Conservation (phyloP, 1,140 invertebrate species). For the Oppia nitens region DNA sequence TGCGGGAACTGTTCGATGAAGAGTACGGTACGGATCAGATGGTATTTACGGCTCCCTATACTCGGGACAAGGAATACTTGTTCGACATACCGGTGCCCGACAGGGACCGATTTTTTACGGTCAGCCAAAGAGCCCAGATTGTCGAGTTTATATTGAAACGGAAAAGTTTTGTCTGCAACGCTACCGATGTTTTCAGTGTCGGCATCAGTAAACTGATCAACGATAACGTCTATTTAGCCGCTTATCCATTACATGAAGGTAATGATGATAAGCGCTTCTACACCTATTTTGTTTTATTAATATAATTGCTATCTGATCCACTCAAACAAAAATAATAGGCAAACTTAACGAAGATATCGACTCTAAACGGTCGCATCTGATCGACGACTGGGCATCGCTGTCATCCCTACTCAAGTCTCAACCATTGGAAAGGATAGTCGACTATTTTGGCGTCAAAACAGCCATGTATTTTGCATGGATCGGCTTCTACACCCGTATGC, state of each 20-base stretch:
- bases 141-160: slow-evolving; percentile 80
- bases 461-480: slow-evolving; percentile 45
- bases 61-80: slow-evolving; percentile 44
- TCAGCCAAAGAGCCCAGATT: slow-evolving; percentile 63
- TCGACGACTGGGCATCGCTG: slow-evolving; percentile 82
- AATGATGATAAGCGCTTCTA: background rate
- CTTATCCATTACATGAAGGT: slow-evolving; percentile 81
- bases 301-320: background rate
- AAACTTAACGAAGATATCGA: slow-evolving; percentile 12
- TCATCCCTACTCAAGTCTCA: slow-evolving; percentile 73
- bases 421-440: slow-evolving; percentile 61
- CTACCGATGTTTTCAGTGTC: slow-evolving; percentile 20
- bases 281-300: background rate
- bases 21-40: slow-evolving; percentile 22
- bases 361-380: slow-evolving; percentile 32
- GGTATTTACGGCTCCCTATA: slow-evolving; percentile 29
- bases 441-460: slow-evolving; percentile 86
- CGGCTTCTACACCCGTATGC: slow-evolving; percentile 42
- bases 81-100: slow-evolving; percentile 54
- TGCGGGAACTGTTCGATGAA: slow-evolving; percentile 12
- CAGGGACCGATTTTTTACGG: slow-evolving; percentile 56
- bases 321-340: too few relatives aligned
- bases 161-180: slow-evolving; percentile 46
- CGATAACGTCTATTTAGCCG: slow-evolving; percentile 57
- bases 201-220: slow-evolving; percentile 55